Conservation (phyloP, 2,888 invertebrate genomes). For the Aphrophora alni region DNA sequence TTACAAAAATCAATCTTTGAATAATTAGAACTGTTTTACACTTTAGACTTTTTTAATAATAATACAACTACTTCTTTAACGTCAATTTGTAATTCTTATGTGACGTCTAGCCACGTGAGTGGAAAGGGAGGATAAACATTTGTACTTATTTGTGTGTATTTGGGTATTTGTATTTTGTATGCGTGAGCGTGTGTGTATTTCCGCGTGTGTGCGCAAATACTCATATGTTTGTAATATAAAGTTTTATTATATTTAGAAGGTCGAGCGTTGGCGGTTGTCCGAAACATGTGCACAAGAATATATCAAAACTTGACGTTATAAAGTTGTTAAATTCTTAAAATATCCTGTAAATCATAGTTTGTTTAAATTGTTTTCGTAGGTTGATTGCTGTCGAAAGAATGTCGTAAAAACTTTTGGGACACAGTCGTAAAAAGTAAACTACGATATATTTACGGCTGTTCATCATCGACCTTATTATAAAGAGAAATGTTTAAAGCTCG, state of each 20-base stretch:
- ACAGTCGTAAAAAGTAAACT: not conserved
- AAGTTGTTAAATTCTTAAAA: not conserved
- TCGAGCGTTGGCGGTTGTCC: not conserved
- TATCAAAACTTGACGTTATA: not conserved
- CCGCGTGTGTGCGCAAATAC: no score
- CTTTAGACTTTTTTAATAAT: no score
- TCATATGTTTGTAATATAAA: no score
- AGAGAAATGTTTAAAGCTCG: not conserved
- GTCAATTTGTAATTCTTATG: no score
- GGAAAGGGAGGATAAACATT: no score
- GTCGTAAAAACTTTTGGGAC: constrained; percentile 6
- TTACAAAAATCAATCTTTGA: no score
- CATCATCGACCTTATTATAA: not conserved
- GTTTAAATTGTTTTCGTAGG: not conserved
- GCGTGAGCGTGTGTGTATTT: no score
- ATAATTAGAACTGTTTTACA: no score
- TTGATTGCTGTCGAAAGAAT: not conserved
- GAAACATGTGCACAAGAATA: not conserved
- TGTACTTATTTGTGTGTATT: no score
- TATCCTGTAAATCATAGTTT: not conserved
- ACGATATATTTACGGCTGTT: not conserved
- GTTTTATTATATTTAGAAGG: not conserved
- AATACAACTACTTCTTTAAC: no score
- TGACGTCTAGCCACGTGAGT: no score
- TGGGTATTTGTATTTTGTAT: no score